phyloP scores from a whole-genome alignment of 2,888 invertebrate species.

The Teleogryllus oceanicus region DNA sequence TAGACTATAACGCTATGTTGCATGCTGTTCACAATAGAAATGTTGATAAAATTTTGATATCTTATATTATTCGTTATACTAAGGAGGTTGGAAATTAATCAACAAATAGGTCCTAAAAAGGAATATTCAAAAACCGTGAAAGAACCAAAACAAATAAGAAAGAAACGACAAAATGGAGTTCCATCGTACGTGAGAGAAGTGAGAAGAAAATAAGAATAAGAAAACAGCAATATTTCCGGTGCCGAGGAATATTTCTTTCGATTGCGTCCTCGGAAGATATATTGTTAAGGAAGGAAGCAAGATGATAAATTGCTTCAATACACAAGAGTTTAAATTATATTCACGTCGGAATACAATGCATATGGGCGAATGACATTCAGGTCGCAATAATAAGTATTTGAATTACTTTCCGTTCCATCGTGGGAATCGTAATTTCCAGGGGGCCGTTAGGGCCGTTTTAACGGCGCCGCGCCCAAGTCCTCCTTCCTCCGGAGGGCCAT shows the following conservation, averaged over 20 bases:
- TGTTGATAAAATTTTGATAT: no score
- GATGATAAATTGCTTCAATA: constrained; percentile 3
- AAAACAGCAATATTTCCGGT: constrained; percentile 6
- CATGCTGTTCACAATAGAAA: no score
- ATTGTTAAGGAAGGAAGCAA: not conserved
- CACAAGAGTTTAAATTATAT: not conserved
- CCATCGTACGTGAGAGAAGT: no score
- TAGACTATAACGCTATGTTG: no score
- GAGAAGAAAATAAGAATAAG: not conserved
- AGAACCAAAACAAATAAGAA: no score
- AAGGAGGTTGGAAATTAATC: no score
- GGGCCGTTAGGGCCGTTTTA: not conserved
- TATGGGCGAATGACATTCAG: not conserved
- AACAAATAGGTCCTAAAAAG: no score
- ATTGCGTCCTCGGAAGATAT: not conserved
- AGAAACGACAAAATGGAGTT: no score
- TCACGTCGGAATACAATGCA: not conserved
- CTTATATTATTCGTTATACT: no score
- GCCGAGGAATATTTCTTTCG: not conserved
- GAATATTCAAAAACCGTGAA: no score
- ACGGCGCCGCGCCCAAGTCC: not conserved
- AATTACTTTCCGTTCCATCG: not conserved
- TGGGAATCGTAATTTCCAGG: no score
- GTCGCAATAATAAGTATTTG: not conserved
- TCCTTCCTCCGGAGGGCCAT: not conserved